phyloP scores from a whole-genome alignment of 2,113 vertebrate species.

The Gobius niger region DNA sequence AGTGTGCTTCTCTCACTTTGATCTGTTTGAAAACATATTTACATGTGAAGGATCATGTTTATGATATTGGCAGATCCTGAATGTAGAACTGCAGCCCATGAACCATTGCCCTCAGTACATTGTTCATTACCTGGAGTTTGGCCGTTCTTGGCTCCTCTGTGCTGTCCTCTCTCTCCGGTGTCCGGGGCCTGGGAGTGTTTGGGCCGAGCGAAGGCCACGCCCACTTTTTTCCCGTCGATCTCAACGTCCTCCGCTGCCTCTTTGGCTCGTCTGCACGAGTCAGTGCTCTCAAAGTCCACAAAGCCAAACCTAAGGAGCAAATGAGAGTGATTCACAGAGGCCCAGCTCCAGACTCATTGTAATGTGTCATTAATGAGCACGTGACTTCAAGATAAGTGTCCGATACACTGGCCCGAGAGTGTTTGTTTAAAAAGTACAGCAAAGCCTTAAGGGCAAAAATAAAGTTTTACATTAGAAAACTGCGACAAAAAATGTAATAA shows the following conservation, averaged over 20 bases:
- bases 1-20: no score
- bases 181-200: conserved; percentile 41
- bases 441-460: no score
- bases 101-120: background rate
- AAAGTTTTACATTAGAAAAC: no score
- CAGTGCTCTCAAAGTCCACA: conserved; percentile 86
- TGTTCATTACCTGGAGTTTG: background rate
- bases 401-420: no score
- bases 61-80: no score
- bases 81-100: background rate
- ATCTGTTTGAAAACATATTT: no score
- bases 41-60: no score
- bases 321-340: background rate
- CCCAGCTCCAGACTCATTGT: no score
- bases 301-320: conserved; percentile 85
- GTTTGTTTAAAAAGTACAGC: no score
- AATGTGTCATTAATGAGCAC: no score
- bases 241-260: conserved; percentile 89
- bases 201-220: conserved; percentile 83
- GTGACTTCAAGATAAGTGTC: no score
- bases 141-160: conserved; percentile 3
- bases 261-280: conserved; percentile 87
- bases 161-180: conserved; percentile 1
- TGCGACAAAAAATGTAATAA: no score
- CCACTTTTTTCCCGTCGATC: conserved; percentile 89